Conservation (phyloP, 2,888 invertebrate genomes). For the Netelia virgata region DNA sequence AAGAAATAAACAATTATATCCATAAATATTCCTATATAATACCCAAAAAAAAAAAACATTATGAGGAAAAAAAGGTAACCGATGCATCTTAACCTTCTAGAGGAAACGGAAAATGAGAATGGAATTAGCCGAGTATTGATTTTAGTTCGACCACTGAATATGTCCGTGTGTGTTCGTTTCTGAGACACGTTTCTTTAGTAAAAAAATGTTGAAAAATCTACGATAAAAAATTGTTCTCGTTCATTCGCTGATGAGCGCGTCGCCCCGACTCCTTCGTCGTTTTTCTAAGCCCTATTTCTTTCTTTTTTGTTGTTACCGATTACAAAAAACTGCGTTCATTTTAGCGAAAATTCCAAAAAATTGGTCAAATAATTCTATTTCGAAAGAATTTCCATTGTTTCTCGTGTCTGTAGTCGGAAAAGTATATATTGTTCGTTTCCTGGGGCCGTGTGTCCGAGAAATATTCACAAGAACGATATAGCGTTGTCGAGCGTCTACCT, state of each 20-base stretch:
- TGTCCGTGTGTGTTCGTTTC: slow-evolving; percentile 87
- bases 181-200: slow-evolving; percentile 87
- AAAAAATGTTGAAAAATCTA: slow-evolving; percentile 82
- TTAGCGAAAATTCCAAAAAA: no score
- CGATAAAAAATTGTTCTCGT: neutral
- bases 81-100: slow-evolving; percentile 82
- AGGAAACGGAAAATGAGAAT: slow-evolving; percentile 73
- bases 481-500: neutral
- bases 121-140: slow-evolving; percentile 81
- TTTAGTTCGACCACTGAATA: slow-evolving; percentile 83
- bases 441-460: neutral
- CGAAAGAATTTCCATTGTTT: no score
- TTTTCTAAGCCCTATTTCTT: neutral
- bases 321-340: no score
- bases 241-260: neutral
- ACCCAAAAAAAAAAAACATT: slow-evolving; percentile 73
- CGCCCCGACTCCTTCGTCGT: neutral
- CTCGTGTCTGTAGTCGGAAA: no score
- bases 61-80: slow-evolving; percentile 74
- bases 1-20: slow-evolving; percentile 76
- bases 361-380: no score
- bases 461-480: neutral
- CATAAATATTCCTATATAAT: slow-evolving; percentile 81
- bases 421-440: no score
- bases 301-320: no score